Evolutionary conservation across 2,797 vertebrate genomes (phyloP).

Genomic region (Neosilurus mollespiculum): DNA sequence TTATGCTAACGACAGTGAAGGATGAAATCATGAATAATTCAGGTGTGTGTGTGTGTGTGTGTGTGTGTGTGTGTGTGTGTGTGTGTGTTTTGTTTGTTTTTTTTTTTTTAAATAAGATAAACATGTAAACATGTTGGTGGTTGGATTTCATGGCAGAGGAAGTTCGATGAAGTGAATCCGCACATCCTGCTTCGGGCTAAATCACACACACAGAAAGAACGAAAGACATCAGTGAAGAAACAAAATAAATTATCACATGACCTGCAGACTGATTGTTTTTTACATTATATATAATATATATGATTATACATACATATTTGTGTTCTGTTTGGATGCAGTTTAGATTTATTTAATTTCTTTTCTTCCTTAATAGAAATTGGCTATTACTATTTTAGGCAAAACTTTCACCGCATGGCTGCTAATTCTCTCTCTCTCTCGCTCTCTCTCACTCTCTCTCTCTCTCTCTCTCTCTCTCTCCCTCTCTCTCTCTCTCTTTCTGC

Average conservation of each 20-base stretch:
- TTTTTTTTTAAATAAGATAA: constrained; percentile 64
- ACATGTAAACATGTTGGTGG: constrained; percentile 80
- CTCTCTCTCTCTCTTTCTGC: too few species aligned
- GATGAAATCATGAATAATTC: constrained; percentile 85
- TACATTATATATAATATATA: too few species aligned
- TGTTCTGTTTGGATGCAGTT: not conserved
- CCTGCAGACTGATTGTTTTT: not conserved
- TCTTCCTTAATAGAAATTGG: not conserved
- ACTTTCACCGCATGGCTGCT: not conserved
- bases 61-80: too few species aligned
- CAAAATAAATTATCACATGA: not conserved
- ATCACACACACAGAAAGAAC: constrained; percentile 11
- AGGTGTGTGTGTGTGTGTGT: constrained; percentile 63
- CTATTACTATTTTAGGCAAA: not conserved
- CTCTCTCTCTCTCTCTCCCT: too few species aligned
- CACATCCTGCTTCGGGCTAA: constrained; percentile 23
- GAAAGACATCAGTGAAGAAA: not conserved
- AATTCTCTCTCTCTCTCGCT: not conserved
- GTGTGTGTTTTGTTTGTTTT: too few species aligned
- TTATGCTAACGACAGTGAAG: constrained; percentile 80
- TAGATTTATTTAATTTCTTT: not conserved
- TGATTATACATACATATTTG: not conserved
- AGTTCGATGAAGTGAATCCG: constrained; percentile 69
- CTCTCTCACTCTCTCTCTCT: not conserved
- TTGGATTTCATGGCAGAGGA: constrained; percentile 79